A percentile compares a stretch with the other conserved stretches of the same genome.
Evolutionary conservation across 2,888 invertebrate genomes (phyloP).

Genomic region (Anticlea derivata): DNA sequence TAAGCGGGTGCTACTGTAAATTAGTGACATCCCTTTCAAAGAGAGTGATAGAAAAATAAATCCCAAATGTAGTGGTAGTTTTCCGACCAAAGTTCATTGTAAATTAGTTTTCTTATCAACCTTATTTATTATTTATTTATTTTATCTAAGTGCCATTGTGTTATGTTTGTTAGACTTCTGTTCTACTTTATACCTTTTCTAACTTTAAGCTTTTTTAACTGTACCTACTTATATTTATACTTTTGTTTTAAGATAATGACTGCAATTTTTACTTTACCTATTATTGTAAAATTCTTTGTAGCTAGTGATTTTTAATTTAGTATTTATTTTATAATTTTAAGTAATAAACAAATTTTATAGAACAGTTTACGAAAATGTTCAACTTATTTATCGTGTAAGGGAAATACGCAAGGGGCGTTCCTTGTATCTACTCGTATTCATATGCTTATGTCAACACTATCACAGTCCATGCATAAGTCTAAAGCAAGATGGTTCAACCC

Average conservation of each 20-base stretch:
- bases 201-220: no score
- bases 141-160: slow-evolving; percentile 58
- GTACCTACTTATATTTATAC: slow-evolving; percentile 13
- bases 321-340: slow-evolving; percentile 31
- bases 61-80: slow-evolving; percentile 77
- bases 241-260: slow-evolving; percentile 16
- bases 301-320: slow-evolving; percentile 54
- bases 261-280: slow-evolving; percentile 30
- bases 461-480: neutral
- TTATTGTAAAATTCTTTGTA: slow-evolving; percentile 54
- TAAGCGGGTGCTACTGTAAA: neutral
- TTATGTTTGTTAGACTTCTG: slow-evolving; percentile 27
- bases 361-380: neutral
- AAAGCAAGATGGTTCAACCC: slow-evolving; percentile 1
- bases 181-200: slow-evolving; percentile 22
- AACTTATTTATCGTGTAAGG: neutral
- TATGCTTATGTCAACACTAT: no score
- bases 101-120: slow-evolving; percentile 51
- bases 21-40: slow-evolving; percentile 16
- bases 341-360: slow-evolving; percentile 24
- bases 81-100: slow-evolving; percentile 78
- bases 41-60: slow-evolving; percentile 33
- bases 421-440: no score
- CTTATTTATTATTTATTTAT: slow-evolving; percentile 54
- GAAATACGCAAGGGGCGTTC: no score